Evolutionary conservation across 2,888 invertebrate genomes (phyloP).

Genomic region (Apamea sordens): DNA sequence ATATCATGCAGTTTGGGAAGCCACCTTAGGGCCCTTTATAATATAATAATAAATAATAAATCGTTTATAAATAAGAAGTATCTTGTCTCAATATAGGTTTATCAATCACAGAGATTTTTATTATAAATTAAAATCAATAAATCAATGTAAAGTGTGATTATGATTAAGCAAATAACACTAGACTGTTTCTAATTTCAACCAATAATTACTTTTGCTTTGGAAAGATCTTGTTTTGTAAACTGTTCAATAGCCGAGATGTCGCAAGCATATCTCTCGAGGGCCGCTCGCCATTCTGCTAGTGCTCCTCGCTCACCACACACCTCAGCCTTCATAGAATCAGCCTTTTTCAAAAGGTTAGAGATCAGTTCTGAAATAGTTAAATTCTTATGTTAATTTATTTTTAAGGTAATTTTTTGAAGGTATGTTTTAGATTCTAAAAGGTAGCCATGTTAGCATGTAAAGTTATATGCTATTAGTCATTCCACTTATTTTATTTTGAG

Average conservation of each 20-base stretch:
- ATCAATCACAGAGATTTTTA: background rate
- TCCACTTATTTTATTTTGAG: background rate
- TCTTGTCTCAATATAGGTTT: background rate
- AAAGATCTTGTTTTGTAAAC: conserved; percentile 93
- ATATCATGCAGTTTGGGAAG: background rate
- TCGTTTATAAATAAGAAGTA: too few relatives aligned
- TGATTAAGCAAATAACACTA: background rate
- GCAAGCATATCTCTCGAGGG: conserved; percentile 92
- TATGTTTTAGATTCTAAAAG: background rate
- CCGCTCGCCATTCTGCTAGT: conserved; percentile 93
- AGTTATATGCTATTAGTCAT: background rate
- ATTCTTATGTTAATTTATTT: background rate
- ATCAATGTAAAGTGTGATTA: background rate
- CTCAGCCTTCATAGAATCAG: conserved; percentile 91
- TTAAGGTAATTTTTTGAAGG: background rate
- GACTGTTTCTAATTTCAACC: background rate
- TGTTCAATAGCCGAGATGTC: conserved; percentile 93
- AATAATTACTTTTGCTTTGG: conserved; percentile 90
- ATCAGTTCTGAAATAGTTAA: conserved; percentile 82
- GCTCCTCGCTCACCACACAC: conserved; percentile 93
- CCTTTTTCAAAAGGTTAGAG: conserved; percentile 89
- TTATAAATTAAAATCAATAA: background rate
- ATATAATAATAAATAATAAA: too few relatives aligned
- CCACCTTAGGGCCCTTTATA: background rate
- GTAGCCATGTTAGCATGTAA: background rate